Conservation (phyloP, 2,888 invertebrate genomes). For the Sepioteuthis lessoniana region DNA sequence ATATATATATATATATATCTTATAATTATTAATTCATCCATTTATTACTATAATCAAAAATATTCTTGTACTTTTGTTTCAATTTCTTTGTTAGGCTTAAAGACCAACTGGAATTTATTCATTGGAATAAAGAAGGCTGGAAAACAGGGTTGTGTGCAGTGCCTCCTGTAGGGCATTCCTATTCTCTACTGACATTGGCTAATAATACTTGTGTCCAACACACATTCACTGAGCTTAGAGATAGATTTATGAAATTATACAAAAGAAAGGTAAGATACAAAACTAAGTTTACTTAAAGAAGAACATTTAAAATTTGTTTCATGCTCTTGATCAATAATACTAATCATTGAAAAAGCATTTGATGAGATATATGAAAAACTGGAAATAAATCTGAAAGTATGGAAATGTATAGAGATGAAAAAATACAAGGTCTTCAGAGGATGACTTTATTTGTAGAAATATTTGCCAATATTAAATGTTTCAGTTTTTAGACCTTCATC, state of each 20-base stretch:
- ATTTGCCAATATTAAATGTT: too few species aligned
- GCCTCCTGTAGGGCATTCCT: conserved; percentile 74
- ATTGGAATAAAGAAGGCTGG: conserved; percentile 77
- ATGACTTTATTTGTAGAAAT: too few species aligned
- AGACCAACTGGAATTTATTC: conserved; percentile 73
- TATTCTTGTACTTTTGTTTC: neutral
- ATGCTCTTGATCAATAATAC: neutral
- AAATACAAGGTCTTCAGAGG: too few species aligned
- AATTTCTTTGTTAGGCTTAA: conserved; percentile 64
- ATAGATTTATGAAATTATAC: conserved; percentile 74
- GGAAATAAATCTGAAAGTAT: too few species aligned
- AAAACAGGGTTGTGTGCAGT: conserved; percentile 76
- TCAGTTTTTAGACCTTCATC: too few species aligned
- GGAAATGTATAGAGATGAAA: too few species aligned
- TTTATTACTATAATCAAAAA: too few species aligned
- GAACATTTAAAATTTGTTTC: neutral
- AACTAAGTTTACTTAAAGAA: neutral
- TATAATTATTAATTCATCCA: too few species aligned
- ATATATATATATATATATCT: too few species aligned
- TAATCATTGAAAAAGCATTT: neutral
- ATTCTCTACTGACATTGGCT: conserved; percentile 74
- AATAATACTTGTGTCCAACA: conserved; percentile 76
- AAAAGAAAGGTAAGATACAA: conserved; percentile 73
- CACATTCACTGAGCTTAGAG: conserved; percentile 71
- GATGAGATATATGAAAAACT: too few species aligned